Evolutionary conservation across 2,113 vertebrate genomes (phyloP), one percentile per base, ranked within the genome.

Genomic region (Onychorhynchus coronatus): DNA sequence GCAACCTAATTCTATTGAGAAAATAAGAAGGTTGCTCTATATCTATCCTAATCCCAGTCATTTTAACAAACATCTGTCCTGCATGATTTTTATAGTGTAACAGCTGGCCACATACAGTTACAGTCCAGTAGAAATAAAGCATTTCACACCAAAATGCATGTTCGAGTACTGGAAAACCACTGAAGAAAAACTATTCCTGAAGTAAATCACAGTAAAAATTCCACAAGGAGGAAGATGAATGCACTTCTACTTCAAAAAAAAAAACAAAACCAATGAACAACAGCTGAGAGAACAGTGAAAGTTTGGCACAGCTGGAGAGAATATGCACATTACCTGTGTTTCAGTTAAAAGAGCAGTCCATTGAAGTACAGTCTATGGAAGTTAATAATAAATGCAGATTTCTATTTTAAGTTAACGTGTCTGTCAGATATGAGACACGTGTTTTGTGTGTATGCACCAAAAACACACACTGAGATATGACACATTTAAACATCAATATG

Each of bases 61-160:
- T 85, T 94, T 63, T 78, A 47, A 81, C 56, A 81, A 96, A 66
- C 84, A 95, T 90, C 79, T 79, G 87, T 85, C 74, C 85, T 59
- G 31, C 27, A 8, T 42, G 49, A 31, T 42, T 85, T 76, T 27
- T 77, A 49, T 12, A 33, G n/a, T 16, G 37, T 30, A 89, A 88
- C 85, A 96, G 85, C 94, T 66, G 89, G 53, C 33, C 62, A 56
- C n/a, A 55, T 2, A 19, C 8, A 75, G 56, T 66, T 37, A 24
- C 2, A 0, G 77, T 30, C 56, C 37, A 39, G 41, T 31, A n/a
- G 20, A 89, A 94, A 88, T 0, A 82, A 56, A 91, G 15, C 7
- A 39, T 56, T 68, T 76, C 17, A 56, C 44, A 44, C 42, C 46
- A 58, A 67, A 96, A 82, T 31, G 14, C 15, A 21, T 2, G 1